Conservation (phyloP, 2,888 invertebrate genomes). For the Neelides folsomi region DNA sequence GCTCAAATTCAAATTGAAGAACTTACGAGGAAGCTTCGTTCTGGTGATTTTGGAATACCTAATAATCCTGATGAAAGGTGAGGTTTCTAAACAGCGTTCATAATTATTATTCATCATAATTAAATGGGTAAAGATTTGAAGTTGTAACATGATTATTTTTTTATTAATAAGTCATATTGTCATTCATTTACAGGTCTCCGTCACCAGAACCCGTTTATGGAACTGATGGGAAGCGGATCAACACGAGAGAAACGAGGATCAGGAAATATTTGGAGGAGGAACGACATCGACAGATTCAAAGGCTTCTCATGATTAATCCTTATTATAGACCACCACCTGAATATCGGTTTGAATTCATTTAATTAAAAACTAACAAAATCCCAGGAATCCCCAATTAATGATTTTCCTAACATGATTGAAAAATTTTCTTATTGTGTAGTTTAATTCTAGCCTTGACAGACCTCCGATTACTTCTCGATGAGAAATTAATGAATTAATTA, state of each 20-base stretch:
- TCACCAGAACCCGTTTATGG: slow-evolving; percentile 99
- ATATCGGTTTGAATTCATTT: slow-evolving; percentile 56
- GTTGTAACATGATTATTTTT: neutral
- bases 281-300: slow-evolving; percentile 84
- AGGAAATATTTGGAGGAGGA: slow-evolving; percentile 92
- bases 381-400: too few species aligned
- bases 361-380: slow-evolving; percentile 50
- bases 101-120: neutral
- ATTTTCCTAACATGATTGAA: too few species aligned
- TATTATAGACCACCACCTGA: slow-evolving; percentile 98
- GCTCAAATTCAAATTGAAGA: slow-evolving; percentile 99
- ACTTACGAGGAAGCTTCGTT: slow-evolving; percentile 94
- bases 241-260: slow-evolving; percentile 95
- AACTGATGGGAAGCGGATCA: slow-evolving; percentile 95
- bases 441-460: too few species aligned
- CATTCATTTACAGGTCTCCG: slow-evolving; percentile 63
- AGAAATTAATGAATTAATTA: slow-evolving; percentile 6
- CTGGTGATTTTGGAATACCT: slow-evolving; percentile 96
- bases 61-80: slow-evolving; percentile 97
- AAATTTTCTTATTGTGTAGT: too few species aligned
- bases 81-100: neutral
- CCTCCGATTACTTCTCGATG: too few species aligned
- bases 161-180: slow-evolving; percentile 11
- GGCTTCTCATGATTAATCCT: slow-evolving; percentile 79
- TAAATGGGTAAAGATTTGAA: neutral